These are phyloP conservation scores for Elephantulus edwardii DNA, from an alignment of 2,113 vertebrate genomes.

Conservation along the genomic window DNA sequence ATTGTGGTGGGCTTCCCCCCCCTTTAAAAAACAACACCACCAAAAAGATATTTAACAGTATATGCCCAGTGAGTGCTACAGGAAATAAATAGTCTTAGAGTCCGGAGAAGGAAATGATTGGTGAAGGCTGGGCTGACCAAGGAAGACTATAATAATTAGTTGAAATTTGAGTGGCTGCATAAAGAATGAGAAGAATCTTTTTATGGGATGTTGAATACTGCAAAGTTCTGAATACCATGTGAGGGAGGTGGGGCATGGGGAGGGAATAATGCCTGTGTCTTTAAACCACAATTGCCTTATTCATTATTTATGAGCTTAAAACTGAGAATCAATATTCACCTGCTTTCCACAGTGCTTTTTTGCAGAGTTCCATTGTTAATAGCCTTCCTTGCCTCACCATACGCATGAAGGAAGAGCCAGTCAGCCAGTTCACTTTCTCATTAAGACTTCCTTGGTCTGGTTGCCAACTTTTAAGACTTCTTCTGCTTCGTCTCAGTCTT, in stretches of 20 bases:
- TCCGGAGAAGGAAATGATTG: background rate
- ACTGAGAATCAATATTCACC: slow-evolving; percentile 50
- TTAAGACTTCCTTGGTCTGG: background rate
- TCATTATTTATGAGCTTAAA: slow-evolving; percentile 63
- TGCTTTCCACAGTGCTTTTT: slow-evolving; percentile 42
- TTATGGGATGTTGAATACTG: slow-evolving; percentile 10
- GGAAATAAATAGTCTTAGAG: slow-evolving; percentile 20
- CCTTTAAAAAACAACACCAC: no score
- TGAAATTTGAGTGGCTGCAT: slow-evolving; percentile 8
- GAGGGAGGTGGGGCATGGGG: no score
- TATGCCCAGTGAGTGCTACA: background rate
- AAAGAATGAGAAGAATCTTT: slow-evolving; percentile 14
- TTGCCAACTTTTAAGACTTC: slow-evolving; percentile 65
- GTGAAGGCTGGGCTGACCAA: background rate
- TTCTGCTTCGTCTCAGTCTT: slow-evolving; percentile 41
- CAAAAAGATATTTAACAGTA: slow-evolving; percentile 11
- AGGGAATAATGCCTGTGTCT: background rate
- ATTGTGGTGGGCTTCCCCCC: no score
- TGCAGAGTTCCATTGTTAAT: slow-evolving; percentile 35
- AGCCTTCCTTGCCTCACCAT: background rate
- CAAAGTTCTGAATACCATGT: slow-evolving; percentile 18
- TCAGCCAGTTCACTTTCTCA: background rate
- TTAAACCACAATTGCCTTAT: slow-evolving; percentile 58
- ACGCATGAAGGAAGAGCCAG: background rate
- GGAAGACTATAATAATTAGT: background rate